phyloP scores from a whole-genome alignment of 2,113 vertebrate species.

The Heliornis fulica region DNA sequence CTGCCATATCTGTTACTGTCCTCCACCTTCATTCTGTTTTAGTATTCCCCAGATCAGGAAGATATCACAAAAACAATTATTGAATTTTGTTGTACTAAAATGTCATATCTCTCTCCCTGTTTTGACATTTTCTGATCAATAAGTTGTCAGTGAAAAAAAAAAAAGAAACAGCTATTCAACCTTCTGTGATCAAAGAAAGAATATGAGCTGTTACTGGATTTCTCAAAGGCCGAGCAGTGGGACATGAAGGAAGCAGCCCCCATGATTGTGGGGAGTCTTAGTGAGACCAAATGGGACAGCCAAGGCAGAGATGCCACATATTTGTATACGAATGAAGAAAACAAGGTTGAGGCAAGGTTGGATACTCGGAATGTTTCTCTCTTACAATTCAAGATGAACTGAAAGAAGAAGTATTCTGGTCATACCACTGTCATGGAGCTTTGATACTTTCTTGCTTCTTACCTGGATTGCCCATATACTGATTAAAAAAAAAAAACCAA shows the following conservation, averaged over 20 bases:
- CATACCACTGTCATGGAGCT: not conserved
- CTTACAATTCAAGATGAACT: not conserved
- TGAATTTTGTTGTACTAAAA: not conserved
- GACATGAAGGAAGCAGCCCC: not conserved
- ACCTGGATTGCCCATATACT: not conserved
- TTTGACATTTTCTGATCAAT: not conserved
- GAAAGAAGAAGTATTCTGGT: not conserved
- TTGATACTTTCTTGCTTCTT: not conserved
- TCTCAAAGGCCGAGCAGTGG: not conserved
- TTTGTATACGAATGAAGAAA: not conserved
- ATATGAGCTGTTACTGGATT: not conserved
- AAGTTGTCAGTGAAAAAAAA: not conserved
- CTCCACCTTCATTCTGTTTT: not conserved
- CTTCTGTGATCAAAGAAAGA: not conserved
- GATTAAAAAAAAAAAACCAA: not conserved
- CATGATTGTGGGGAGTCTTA: not conserved
- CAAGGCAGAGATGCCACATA: not conserved
- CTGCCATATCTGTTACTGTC: not conserved
- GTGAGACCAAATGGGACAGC: not conserved
- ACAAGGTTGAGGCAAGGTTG: not conserved
- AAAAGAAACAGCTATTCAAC: not conserved
- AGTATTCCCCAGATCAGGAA: not conserved
- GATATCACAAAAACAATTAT: not conserved
- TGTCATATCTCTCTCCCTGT: not conserved
- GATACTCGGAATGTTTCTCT: not conserved